Base-by-base conservation (phyloP, 2,113 vertebrate species). In the Quiscalus mexicanus region DNA sequence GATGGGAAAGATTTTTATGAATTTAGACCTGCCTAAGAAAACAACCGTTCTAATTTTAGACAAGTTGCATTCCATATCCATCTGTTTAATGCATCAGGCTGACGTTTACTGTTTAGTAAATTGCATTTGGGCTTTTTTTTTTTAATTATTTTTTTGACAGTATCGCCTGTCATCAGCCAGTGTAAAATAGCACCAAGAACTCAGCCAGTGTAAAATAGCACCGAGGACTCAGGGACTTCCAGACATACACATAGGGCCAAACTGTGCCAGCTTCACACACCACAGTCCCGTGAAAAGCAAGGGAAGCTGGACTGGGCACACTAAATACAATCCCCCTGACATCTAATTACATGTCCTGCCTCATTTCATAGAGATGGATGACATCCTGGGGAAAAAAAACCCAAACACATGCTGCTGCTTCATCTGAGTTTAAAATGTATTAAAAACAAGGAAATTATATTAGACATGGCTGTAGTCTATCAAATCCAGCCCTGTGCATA, bases 21-120 rank as follows among this genome's bases (percentile, higher is more conserved):
- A 77, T 94, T 87, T 75, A 93, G 85, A 86, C 79, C 52, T 93
- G 82, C 82, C 60, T 88, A 90, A 94, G 95, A 86, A 97, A 96
- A 93, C 85, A 83, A 31, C 92, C 3, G 0, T 90, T 90, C 90
- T 93, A 84, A 94, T 94, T 95, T 95, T 84, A 97, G 78, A 50
- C 25, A n/a, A 81, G 52, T 78, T 86, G 56, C 91, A 95, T 96
- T 87, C 85, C 82, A 64, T 70, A 67, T 59, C 55, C 77, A 86
- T 96, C 83, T 94, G 87, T 93, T 95, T 42, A 92, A 63, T 84
- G 80, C 60, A 89, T 96, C 92, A 75, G 42, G 56, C 53, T 87
- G 49, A 74, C 93, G 83, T 79, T 86, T 93, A 68, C 74, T 87
- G 41, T 71, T 84, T 30, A 81, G 52, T 74, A 78, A 91, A 95